Conservation (phyloP, 2,888 invertebrate species). For the Xanthia togata region DNA sequence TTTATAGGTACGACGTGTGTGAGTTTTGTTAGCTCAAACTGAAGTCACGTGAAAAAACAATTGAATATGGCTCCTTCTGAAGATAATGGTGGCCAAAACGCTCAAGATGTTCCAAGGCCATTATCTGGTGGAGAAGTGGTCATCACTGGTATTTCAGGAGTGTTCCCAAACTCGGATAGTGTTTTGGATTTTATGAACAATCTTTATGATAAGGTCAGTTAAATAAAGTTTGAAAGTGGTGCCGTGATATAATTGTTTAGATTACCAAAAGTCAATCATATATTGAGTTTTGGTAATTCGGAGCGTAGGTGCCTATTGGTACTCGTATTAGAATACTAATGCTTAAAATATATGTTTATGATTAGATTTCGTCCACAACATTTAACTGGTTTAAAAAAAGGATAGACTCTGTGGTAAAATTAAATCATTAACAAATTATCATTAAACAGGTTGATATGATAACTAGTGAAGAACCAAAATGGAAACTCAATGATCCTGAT, state of each 20-base stretch:
- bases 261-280: too few relatives aligned
- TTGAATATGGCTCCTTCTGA: conserved; percentile 29
- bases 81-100: neutral
- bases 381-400: neutral
- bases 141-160: conserved; percentile 91
- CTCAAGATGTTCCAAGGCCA: conserved; percentile 15
- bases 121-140: conserved; percentile 88
- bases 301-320: too few relatives aligned
- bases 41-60: neutral
- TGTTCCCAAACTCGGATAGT: conserved; percentile 93
- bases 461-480: conserved; percentile 92
- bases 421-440: neutral
- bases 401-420: neutral
- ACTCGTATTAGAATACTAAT: neutral
- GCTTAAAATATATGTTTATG: neutral
- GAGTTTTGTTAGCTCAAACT: neutral
- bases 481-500: conserved; percentile 91
- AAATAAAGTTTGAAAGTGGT: neutral
- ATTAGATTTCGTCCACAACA: neutral
- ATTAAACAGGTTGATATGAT: conserved; percentile 92
- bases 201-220: conserved; percentile 91
- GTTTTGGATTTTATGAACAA: conserved; percentile 91
- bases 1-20: neutral
- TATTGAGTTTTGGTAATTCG: neutral
- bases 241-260: neutral